phyloP scores from a whole-genome alignment of 2,888 invertebrate species.

The Sinopyrophorus schimmeli region DNA sequence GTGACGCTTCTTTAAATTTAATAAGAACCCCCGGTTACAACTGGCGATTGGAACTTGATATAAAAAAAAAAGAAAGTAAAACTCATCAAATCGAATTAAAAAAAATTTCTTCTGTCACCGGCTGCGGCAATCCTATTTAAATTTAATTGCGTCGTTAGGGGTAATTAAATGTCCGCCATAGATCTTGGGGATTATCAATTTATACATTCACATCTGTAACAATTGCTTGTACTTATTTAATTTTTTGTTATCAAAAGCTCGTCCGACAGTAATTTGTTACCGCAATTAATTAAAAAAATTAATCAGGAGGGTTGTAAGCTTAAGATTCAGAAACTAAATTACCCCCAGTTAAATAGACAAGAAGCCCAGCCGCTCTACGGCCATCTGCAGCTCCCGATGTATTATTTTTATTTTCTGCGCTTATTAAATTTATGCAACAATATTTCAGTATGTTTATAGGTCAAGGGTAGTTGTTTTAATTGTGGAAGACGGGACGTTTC shows the following conservation, averaged over 20 bases:
- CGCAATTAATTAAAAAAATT: constrained; percentile 54
- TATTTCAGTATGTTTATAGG: no score
- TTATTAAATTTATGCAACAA: no score
- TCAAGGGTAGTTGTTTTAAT: no score
- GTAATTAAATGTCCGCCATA: constrained; percentile 51
- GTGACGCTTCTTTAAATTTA: no score
- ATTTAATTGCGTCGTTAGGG: constrained; percentile 43
- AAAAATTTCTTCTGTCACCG: not conserved
- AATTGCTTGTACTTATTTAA: constrained; percentile 47
- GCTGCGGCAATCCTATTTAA: constrained; percentile 8
- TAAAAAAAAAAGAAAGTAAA: no score
- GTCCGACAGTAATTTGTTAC: constrained; percentile 51
- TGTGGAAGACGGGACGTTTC: constrained; percentile 31
- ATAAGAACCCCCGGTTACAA: no score
- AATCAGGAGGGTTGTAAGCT: constrained; percentile 35
- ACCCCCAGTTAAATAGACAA: no score
- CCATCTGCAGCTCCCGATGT: no score
- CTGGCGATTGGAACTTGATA: no score
- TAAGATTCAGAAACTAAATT: constrained; percentile 42
- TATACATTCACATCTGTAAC: constrained; percentile 55
- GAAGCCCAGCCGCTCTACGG: no score
- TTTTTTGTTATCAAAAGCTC: constrained; percentile 56
- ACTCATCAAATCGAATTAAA: not conserved
- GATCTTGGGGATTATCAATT: constrained; percentile 55
- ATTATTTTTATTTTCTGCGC: no score